Evolutionary conservation across 2,888 invertebrate species (phyloP).

Genomic region (Chironomus riparius): DNA sequence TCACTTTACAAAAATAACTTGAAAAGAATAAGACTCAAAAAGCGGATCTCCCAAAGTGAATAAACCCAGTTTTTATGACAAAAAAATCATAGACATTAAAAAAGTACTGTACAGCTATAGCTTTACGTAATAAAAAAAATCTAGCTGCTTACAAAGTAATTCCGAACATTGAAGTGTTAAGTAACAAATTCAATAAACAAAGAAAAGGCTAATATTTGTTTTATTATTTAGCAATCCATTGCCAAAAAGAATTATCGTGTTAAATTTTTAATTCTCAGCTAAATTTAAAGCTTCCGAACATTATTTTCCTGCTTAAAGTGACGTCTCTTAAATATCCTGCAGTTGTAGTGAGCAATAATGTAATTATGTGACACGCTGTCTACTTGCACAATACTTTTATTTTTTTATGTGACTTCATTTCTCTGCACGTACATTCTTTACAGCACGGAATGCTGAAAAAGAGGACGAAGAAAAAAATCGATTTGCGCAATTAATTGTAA

Average conservation of each 20-base stretch:
- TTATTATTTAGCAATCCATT: neutral
- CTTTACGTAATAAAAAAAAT: neutral
- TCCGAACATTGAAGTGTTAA: neutral
- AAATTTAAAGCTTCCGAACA: neutral
- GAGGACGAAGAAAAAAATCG: neutral
- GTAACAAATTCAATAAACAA: slow-evolving; percentile 15
- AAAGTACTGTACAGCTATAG: neutral
- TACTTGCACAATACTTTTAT: too few species aligned
- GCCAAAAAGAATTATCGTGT: neutral
- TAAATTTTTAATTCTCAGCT: neutral
- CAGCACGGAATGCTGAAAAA: too few species aligned
- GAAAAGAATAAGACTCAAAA: too few species aligned
- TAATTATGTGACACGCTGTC: neutral
- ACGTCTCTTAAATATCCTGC: neutral
- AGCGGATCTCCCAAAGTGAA: too few species aligned
- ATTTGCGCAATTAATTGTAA: neutral
- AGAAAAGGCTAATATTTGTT: neutral
- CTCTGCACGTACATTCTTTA: too few species aligned
- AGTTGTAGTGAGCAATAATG: neutral
- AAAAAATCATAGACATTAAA: too few species aligned
- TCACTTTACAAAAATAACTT: too few species aligned
- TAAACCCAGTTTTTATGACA: too few species aligned
- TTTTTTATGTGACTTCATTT: too few species aligned
- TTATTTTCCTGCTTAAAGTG: neutral
- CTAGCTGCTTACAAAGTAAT: neutral